These are phyloP conservation scores for Andrena fulva DNA, from an alignment of 2,888 invertebrate genomes.

Conservation along the genomic window DNA sequence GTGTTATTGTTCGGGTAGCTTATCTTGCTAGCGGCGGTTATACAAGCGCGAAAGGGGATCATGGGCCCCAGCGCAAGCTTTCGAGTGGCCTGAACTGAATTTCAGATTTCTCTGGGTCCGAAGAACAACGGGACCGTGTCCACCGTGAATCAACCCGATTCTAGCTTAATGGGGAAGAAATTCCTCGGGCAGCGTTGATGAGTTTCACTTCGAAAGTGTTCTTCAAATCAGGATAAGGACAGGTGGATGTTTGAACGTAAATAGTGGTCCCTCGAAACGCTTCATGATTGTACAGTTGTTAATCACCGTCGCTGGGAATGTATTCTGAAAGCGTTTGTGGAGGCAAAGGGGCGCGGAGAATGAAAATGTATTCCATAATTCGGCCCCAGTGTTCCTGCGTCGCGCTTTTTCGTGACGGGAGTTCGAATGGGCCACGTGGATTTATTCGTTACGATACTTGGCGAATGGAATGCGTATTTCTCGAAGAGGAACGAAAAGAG, in stretches of 20 bases:
- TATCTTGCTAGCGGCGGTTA: too few species aligned
- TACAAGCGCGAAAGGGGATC: too few species aligned
- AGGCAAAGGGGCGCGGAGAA: conserved; percentile 24
- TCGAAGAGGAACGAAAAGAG: not conserved
- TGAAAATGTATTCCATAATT: conserved; percentile 49
- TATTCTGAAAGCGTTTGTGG: conserved; percentile 42
- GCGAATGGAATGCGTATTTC: not conserved
- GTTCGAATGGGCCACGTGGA: conserved; percentile 19
- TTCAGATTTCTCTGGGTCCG: not conserved
- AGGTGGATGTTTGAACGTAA: not conserved
- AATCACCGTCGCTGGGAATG: not conserved
- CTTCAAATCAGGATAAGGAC: not conserved
- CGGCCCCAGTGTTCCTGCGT: conserved; percentile 16
- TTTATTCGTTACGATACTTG: not conserved
- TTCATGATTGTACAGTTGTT: not conserved
- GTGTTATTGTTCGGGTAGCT: too few species aligned
- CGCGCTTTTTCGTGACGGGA: conserved; percentile 35
- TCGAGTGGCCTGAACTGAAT: conserved; percentile 12
- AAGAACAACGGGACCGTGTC: not conserved
- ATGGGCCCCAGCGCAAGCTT: not conserved
- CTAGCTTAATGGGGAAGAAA: not conserved
- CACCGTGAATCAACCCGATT: not conserved
- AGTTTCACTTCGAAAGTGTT: not conserved
- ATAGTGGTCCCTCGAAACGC: not conserved
- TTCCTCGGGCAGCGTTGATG: not conserved